Evolutionary conservation across 2,797 vertebrate genomes (phyloP), one percentile per base, ranked within the genome.

Genomic region (Epinephelus coioides): DNA sequence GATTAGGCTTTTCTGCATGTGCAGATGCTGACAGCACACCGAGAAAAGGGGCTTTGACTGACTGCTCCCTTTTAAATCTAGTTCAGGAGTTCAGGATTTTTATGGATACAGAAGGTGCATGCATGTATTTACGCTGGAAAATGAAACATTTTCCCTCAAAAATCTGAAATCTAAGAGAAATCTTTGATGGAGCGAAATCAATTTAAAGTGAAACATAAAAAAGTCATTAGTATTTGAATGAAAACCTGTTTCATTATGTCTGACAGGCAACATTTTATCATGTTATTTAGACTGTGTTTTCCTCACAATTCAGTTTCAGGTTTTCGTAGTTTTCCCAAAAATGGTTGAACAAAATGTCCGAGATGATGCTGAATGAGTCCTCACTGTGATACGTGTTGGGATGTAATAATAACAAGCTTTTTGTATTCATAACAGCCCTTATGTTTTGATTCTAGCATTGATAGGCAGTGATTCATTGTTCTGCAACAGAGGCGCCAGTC

Each of bases 1-100:
- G 94, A 96, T 96, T 93, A 95, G 93, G 95, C 93, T 95, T 95
- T 95, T 95, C 92, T 95, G 93, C 92, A 93, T 94, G 95, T 94
- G 93, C 94, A 95, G 95, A 96, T 96, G 94, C 92, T 93, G 94
- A 95, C 94, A 92, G 92, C 91, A 93, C 91, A 85, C 84, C 79
- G 87, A 91, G 88, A 94, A 92, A 93, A 71, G 87, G 46, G 68
- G 89, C 86, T 91, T 60, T 92, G 84, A 91, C 87, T 94, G 88
- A 90, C 89, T 91, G 85, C 86, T 86, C 81, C 87, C 83, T 80
- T 87, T 90, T 86, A 88, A 89, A 94, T 94, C 89, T 92, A 88
- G 75, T 88, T 83, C 84, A 87, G 79, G 88, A 80, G 74, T 89
- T 87, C 64, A 85, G 86, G 78, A 86, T 90, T 89, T 89, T 66